phyloP scores from a whole-genome alignment of 2,888 invertebrate species.

The Chouioia cunea region DNA sequence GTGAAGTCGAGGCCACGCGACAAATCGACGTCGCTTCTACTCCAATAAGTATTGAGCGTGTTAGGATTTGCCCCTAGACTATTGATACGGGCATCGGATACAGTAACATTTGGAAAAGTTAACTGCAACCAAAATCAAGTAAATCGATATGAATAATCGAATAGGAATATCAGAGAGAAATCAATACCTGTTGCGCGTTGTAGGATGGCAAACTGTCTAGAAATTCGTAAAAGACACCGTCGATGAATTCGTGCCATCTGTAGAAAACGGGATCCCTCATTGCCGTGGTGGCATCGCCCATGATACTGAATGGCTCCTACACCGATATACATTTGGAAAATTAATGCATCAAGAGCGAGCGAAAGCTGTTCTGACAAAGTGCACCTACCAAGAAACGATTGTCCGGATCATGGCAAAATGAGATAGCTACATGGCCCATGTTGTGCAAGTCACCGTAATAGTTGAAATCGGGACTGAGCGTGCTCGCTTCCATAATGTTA shows the following conservation, averaged over 20 bases:
- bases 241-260: constrained; percentile 85
- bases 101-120: constrained; percentile 75
- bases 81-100: constrained; percentile 69
- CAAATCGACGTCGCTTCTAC: constrained; percentile 82
- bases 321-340: not conserved
- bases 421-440: constrained; percentile 83
- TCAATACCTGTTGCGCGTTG: constrained; percentile 71
- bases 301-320: constrained; percentile 84
- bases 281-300: constrained; percentile 87
- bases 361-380: too few relatives aligned
- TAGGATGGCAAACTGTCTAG: constrained; percentile 81
- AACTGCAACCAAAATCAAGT: constrained; percentile 68
- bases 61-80: constrained; percentile 35
- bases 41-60: constrained; percentile 80
- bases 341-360: too few relatives aligned
- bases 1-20: constrained; percentile 86
- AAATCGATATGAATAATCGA: too few relatives aligned
- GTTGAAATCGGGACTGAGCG: constrained; percentile 77
- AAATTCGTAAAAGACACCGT: constrained; percentile 82
- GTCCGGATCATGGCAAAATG: constrained; percentile 85
- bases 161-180: too few relatives aligned
- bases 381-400: constrained; percentile 78
- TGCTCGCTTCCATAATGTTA: constrained; percentile 80
- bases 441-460: constrained; percentile 88
- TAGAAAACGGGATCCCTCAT: constrained; percentile 91